Base-by-base conservation (phyloP, 2,888 invertebrate species). In the Lochmaea crataegi region DNA sequence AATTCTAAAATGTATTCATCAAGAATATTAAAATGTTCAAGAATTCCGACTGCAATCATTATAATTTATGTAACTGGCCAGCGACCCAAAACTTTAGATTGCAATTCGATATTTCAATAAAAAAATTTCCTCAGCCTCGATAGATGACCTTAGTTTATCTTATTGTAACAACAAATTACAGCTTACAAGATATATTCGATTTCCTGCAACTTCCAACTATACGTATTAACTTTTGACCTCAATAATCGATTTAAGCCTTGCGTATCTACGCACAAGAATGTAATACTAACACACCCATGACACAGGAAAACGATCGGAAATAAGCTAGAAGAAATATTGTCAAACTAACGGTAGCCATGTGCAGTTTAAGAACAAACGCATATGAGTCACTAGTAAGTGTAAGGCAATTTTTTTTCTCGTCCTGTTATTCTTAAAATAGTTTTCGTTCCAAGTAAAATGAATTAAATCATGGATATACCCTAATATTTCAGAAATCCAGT, bases 141-240 rank as follows among this genome's bases (percentile, higher is more conserved):
- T 53, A 9, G 16, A 7, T 53, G 18, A 53, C 18, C 53, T 16
- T 51, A 51, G 26, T 26, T 45, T 45, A 45, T 45, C 14, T 14
- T 48, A 48, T n/a, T 16, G 6, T 53, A 48, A 48, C 48, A 48
- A 48, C 14, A n/a, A 51, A n/a, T 51, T 51, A 51, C 51, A 10
- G 18, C 53, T 53, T 9, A 16, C 18, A 53, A 53, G 53, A 53
- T 53, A 53, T 16, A 16, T 53, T 53, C 2, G 18, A 53, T 18
- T 53, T 53, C 53, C 53, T 53, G 53, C 32, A 32, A 32, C 32
- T 32, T 32, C 32, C 1, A 32, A 32, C 32, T 18, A 18, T 18
- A 53, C n/a, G 16, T 53, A 53, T 53, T 16, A 53, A 53, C 53
- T 53, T 53, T 53, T 53, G 53, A 53, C 53, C 53, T 53, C 16